Base-by-base conservation (phyloP, 2,888 invertebrate genomes). In the Leptura quadrifasciata region DNA sequence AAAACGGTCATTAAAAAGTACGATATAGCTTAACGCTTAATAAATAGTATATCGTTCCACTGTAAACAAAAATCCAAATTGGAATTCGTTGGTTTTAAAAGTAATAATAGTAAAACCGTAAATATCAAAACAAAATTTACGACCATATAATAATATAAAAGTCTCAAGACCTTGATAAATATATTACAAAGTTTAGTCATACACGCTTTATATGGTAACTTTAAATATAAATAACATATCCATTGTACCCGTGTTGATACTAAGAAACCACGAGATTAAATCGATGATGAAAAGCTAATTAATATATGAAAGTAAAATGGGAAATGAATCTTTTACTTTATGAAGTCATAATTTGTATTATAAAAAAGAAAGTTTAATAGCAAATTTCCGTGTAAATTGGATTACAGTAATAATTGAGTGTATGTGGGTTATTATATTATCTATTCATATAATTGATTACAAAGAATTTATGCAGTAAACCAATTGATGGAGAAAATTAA, bases 111-210 rank as follows among this genome's bases (percentile, higher is more conserved):
- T 21, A 20, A 55, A 69, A 69, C 57, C 3, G 68, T 69, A 58
- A 69, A 69, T 57, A 69, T 31, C 57, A 31, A 69, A 55, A 57
- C 31, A 58, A 39, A 58, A 69, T 69, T 69, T 69, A 69, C 20
- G 69, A 31, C 21, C 57, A 20, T 6, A 20, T 69, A 47, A 69
- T 39, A 39, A n/a, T n/a, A 31, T 69, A 47, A 69, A 58, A 39
- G 52, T 24, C 52, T 52, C 6, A 67, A 27, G 35, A 31, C 24
- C 67, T 27, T 18, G 67, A 68, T 31, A 31, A 55, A 20, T 68
- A 31, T 68, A 57, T 52, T 68, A 57, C 18, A 68, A 54, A 52
- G 68, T 55, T 17, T 57, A 31, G 27, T 31, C 55, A 55, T 21
- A 60, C 35, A 24, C n/a, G n/a, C 58, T 35, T 27, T 55, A 27